These are phyloP conservation scores for Upupa epops DNA, from an alignment of 2,113 vertebrate species.

Conservation along the genomic window DNA sequence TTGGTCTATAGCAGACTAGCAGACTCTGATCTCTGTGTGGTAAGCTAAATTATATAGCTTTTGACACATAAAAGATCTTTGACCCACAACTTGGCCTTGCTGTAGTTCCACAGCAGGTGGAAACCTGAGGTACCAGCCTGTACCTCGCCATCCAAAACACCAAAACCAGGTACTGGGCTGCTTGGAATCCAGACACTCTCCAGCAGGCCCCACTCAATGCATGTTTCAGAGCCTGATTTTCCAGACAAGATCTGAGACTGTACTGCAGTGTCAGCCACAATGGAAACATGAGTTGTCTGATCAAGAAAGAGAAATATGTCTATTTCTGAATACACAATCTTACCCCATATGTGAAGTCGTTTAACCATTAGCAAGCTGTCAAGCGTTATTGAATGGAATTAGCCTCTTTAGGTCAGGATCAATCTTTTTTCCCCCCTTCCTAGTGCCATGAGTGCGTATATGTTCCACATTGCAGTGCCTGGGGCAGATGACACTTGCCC, in stretches of 20 bases:
- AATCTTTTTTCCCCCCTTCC: not conserved
- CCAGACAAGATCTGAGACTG: not conserved
- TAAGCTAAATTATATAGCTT: not conserved
- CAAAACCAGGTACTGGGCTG: not conserved
- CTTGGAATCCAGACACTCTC: not conserved
- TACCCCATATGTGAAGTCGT: conserved; percentile 48
- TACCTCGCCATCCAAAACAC: not conserved
- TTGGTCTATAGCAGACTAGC: not conserved
- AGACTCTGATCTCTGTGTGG: not conserved
- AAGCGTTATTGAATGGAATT: conserved; percentile 61
- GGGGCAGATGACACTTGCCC: conserved; percentile 69
- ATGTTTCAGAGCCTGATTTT: not conserved
- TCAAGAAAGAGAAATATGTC: conserved; percentile 43
- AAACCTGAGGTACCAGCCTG: not conserved
- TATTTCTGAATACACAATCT: conserved; percentile 46
- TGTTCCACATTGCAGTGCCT: conserved; percentile 31
- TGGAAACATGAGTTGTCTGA: conserved; percentile 13
- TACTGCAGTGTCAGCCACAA: not conserved
- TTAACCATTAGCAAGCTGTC: conserved; percentile 63
- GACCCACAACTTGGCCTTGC: not conserved
- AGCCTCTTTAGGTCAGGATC: conserved; percentile 49
- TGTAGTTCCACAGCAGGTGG: not conserved
- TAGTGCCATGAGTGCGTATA: conserved; percentile 46
- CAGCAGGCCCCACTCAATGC: not conserved
- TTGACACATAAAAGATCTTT: not conserved